Conservation (phyloP, 2,113 vertebrate species). For the Paraplagusia blochii region DNA sequence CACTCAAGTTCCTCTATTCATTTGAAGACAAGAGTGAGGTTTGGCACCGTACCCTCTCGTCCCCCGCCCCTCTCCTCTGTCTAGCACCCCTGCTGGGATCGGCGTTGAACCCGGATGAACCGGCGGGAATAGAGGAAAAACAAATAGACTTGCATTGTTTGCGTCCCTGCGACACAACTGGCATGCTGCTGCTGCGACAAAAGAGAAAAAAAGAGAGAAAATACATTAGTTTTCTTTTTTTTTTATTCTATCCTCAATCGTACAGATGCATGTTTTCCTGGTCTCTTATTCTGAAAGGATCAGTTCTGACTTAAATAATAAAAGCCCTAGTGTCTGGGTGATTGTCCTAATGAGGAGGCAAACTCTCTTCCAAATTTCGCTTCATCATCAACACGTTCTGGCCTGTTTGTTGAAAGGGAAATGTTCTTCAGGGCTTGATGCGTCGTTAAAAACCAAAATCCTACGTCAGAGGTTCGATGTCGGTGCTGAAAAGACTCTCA, state of each 20-base stretch:
- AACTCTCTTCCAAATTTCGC: constrained; percentile 6
- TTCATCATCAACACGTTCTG: constrained; percentile 43
- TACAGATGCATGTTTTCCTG: neutral
- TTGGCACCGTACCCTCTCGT: constrained; percentile 27
- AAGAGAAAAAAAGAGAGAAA: neutral
- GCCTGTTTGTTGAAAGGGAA: constrained; percentile 34
- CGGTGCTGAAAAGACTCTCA: constrained; percentile 21
- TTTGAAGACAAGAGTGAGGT: constrained; percentile 34
- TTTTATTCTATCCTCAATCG: neutral
- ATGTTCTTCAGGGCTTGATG: constrained; percentile 35
- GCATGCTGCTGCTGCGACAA: neutral
- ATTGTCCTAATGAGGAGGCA: constrained; percentile 36
- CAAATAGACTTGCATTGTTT: constrained; percentile 13
- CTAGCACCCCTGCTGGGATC: constrained; percentile 59
- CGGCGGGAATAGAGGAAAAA: constrained; percentile 26
- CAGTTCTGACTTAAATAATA: constrained; percentile 3
- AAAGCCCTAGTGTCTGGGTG: constrained; percentile 18
- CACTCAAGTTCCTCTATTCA: constrained; percentile 47
- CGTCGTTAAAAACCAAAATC: constrained; percentile 33
- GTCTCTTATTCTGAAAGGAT: constrained; percentile 7
- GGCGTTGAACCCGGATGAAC: constrained; percentile 47
- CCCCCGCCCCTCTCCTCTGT: constrained; percentile 25
- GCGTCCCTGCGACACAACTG: neutral
- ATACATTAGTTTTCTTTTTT: neutral
- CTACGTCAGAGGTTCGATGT: constrained; percentile 32